Evolutionary conservation across 2,113 vertebrate species (phyloP).

Genomic region (Brachirus orientalis): DNA sequence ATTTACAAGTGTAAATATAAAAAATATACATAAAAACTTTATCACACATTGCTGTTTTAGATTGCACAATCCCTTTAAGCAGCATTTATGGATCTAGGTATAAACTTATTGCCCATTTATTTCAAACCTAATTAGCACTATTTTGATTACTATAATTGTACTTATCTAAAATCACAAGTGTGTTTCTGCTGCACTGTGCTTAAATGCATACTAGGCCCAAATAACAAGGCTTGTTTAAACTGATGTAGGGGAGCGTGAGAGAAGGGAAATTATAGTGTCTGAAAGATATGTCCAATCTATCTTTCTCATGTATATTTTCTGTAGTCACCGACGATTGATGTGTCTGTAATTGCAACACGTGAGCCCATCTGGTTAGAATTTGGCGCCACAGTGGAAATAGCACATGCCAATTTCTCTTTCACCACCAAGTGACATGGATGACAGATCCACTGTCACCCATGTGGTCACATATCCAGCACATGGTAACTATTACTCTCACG

Average conservation of each 20-base stretch:
- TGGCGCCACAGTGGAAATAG: conserved; percentile 75
- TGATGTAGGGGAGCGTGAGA: conserved; percentile 41
- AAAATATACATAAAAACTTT: no score
- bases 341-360: conserved; percentile 70
- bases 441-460: conserved; percentile 66
- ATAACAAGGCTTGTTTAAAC: conserved; percentile 35
- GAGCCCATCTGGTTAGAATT: conserved; percentile 79
- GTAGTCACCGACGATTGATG: conserved; percentile 68
- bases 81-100: no score
- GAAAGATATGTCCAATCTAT: conserved; percentile 61
- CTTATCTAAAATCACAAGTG: neutral
- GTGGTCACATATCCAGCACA: conserved; percentile 67
- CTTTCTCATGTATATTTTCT: conserved; percentile 72
- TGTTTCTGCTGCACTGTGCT: neutral
- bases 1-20: no score
- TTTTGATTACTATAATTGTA: neutral
- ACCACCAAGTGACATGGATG: conserved; percentile 64
- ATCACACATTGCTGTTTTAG: no score
- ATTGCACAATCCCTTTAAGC: no score
- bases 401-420: conserved; percentile 74
- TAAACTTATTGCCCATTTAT: neutral
- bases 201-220: conserved; percentile 4
- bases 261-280: conserved; percentile 51
- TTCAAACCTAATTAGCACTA: neutral
- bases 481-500: conserved; percentile 73